These are phyloP conservation scores for Toxostoma redivivum DNA, from an alignment of 2,113 vertebrate genomes.

Conservation along the genomic window DNA sequence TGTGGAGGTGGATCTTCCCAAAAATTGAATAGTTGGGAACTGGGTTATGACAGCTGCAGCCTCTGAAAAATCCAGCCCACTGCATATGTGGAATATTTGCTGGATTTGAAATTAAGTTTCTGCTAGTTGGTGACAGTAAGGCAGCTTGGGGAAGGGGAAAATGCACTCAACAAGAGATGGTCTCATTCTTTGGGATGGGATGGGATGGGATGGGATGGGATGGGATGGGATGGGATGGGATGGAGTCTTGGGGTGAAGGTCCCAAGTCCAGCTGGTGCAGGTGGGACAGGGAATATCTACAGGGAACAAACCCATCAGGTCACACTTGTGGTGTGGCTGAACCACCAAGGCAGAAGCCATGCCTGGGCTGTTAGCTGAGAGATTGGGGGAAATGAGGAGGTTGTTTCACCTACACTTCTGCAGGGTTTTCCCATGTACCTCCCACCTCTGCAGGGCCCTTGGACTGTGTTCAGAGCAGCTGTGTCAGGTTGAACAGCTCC, in stretches of 20 bases:
- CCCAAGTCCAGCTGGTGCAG: background rate
- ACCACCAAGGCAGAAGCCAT: background rate
- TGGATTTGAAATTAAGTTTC: background rate
- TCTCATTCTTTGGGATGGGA: background rate
- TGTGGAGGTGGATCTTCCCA: background rate
- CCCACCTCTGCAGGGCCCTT: slow-evolving; percentile 21
- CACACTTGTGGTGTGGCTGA: background rate
- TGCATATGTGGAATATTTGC: background rate
- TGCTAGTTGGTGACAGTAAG: background rate
- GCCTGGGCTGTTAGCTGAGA: background rate
- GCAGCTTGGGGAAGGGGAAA: background rate
- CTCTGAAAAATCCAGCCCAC: background rate
- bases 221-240: background rate
- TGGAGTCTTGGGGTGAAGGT: background rate
- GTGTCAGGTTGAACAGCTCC: background rate
- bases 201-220: no score
- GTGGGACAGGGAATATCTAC: background rate
- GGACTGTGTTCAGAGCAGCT: slow-evolving; percentile 11
- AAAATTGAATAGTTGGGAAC: background rate
- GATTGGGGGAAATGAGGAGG: background rate
- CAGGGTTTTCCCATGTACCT: slow-evolving; percentile 16
- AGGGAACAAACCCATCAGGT: background rate
- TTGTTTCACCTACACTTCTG: background rate
- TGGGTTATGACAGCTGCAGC: background rate
- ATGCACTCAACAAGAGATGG: background rate